Percentiles rank a stretch among this genome's conserved stretches.
Evolutionary conservation across 2,888 invertebrate genomes (phyloP).

Genomic region (Parnassius apollo): DNA sequence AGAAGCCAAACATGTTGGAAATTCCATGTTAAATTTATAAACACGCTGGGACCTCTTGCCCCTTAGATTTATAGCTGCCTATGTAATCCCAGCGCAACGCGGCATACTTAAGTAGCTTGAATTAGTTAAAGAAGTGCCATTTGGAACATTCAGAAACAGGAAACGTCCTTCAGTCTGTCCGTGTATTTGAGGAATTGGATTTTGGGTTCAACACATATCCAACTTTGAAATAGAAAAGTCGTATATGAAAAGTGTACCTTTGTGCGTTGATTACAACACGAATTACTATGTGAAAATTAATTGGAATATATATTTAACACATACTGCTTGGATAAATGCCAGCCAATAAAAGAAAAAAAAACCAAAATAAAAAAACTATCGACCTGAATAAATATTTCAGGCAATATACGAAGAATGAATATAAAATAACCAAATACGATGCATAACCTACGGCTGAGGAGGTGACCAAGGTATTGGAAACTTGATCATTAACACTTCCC

Average conservation of each 20-base stretch:
- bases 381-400: too few species aligned
- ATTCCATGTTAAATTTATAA: conserved; percentile 48
- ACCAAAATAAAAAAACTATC: too few species aligned
- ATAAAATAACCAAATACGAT: too few species aligned
- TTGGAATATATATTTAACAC: too few species aligned
- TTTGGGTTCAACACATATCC: conserved; percentile 33
- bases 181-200: conserved; percentile 36
- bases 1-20: conserved; percentile 31
- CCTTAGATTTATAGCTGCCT: conserved; percentile 53
- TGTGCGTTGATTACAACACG: background rate
- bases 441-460: too few species aligned
- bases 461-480: too few species aligned
- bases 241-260: conserved; percentile 12
- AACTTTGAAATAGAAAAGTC: conserved; percentile 12
- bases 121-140: conserved; percentile 52
- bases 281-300: background rate
- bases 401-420: too few species aligned
- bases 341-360: too few species aligned
- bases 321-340: too few species aligned
- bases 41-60: conserved; percentile 44
- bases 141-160: conserved; percentile 36
- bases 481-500: too few species aligned
- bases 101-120: conserved; percentile 54
- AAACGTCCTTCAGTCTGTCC: conserved; percentile 41
- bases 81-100: conserved; percentile 48